A percentile compares a stretch with the other conserved stretches of the same genome.
phyloP scores from a whole-genome alignment of 2,888 invertebrate species.

The Seira sanloemensis region DNA sequence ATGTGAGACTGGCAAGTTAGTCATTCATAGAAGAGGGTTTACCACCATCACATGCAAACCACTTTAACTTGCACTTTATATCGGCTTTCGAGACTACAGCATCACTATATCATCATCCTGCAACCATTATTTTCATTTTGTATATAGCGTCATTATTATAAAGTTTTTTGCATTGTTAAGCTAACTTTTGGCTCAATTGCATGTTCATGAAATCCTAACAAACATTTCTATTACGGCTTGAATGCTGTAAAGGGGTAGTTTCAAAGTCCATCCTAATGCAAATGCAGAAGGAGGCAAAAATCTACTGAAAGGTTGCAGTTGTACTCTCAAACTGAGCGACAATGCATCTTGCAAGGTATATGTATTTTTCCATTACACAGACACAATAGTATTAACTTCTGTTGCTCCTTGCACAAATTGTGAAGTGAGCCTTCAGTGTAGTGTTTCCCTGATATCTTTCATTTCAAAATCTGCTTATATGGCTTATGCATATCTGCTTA shows the following conservation, averaged over 20 bases:
- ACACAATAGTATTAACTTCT: not conserved
- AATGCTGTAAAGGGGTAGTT: not conserved
- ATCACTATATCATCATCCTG: not conserved
- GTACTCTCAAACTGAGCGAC: too few species aligned
- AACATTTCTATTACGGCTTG: not conserved
- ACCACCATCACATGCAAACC: conserved; percentile 29
- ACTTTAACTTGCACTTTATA: not conserved
- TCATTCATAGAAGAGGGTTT: conserved; percentile 61
- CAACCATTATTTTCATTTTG: not conserved
- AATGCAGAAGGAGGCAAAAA: too few species aligned
- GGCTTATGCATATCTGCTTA: too few species aligned
- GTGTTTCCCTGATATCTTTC: too few species aligned
- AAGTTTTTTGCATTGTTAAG: not conserved
- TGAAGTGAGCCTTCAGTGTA: not conserved
- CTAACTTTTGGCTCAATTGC: not conserved
- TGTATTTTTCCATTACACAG: not conserved
- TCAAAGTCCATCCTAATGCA: not conserved
- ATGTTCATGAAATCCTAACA: not conserved
- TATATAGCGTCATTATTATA: conserved; percentile 1
- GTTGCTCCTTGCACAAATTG: not conserved
- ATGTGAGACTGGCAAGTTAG: conserved; percentile 60
- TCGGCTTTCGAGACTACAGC: not conserved
- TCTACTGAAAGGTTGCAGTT: too few species aligned
- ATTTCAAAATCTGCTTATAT: too few species aligned
- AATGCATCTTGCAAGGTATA: not conserved